Base-by-base conservation (phyloP, 2,113 vertebrate species). In the Gnathonemus echidnorhynchus region DNA sequence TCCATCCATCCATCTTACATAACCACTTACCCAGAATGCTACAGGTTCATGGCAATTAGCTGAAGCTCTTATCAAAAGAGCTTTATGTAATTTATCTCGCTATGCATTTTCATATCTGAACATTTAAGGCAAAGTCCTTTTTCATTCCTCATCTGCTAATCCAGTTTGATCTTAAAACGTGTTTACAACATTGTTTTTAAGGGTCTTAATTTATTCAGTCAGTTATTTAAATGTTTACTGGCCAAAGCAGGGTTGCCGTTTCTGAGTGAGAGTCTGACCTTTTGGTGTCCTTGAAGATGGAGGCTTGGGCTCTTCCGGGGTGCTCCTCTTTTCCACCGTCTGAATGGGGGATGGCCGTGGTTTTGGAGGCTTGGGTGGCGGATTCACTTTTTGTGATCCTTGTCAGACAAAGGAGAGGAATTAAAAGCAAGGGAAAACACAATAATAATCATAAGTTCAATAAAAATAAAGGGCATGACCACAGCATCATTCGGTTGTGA, bases 321-420 rank as follows among this genome's bases (percentile, higher is more conserved):
- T 91, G 31, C 5, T 45, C 19, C 4, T 90, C 39, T 13, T 85
- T 48, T 87, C 80, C n/a, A 1, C 83, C 17, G 19, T 31, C 11
- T 86, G 91, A 77, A 88, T 11, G 5, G 53, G 48, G 3, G 85
- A 88, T 70, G 11, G 89, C 31, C 21, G 92, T 90, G 92, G 92
- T 7, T 90, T 94, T 89, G 83, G 91, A 1, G 90, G 45, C 94
- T 95, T 96, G 89, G 91, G 62, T 4, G 94, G 89, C 8, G 88
- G 89, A 46, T 85, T 95, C 24, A 91, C 91, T 0, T 35, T 45
- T 21, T 89, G 52, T 86, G 89, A 58, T 77, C 91, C 89, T 95
- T 89, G 84, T 92, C 46, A 48, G 11, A 90, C 3, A 86, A 5
- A 27, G n/a, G 45, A 4, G 19, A 83, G 35, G 58, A 31, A 58